Evolutionary conservation across 2,797 vertebrate species (phyloP).

Genomic region (Sphenopsis melanotis): DNA sequence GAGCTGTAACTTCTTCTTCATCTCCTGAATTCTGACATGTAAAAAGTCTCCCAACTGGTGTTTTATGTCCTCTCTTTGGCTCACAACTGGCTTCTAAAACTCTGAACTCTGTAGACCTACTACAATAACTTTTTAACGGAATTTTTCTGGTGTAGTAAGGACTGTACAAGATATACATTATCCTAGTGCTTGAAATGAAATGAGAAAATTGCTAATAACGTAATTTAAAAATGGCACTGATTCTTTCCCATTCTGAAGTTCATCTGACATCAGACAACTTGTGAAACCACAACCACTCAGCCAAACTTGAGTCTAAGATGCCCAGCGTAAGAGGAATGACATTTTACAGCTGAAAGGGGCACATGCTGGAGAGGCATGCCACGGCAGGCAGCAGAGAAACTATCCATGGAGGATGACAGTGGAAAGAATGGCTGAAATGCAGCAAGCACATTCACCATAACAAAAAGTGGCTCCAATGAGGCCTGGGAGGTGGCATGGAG

Average conservation of each 20-base stretch:
- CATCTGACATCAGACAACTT: background rate
- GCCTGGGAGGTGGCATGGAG: rapidly evolving
- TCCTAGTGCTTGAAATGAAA: background rate
- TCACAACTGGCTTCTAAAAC: background rate
- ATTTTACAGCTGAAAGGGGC: background rate
- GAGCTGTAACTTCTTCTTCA: background rate
- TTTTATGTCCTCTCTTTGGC: background rate
- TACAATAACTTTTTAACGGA: background rate
- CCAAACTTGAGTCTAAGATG: background rate
- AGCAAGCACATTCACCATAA: background rate
- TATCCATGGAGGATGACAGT: background rate
- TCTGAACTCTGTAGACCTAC: background rate
- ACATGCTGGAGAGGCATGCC: background rate
- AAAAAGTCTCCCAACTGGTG: background rate
- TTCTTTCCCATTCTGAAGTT: background rate
- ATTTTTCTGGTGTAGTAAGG: background rate
- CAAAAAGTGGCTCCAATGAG: background rate
- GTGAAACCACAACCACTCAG: background rate
- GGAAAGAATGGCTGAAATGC: background rate
- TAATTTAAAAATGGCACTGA: background rate
- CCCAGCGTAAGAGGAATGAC: background rate
- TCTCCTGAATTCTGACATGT: background rate
- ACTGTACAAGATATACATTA: background rate
- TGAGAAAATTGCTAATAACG: background rate
- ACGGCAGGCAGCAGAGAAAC: rapidly evolving